Evolutionary conservation across 2,113 vertebrate genomes (phyloP).

Genomic region (Mus pahari): DNA sequence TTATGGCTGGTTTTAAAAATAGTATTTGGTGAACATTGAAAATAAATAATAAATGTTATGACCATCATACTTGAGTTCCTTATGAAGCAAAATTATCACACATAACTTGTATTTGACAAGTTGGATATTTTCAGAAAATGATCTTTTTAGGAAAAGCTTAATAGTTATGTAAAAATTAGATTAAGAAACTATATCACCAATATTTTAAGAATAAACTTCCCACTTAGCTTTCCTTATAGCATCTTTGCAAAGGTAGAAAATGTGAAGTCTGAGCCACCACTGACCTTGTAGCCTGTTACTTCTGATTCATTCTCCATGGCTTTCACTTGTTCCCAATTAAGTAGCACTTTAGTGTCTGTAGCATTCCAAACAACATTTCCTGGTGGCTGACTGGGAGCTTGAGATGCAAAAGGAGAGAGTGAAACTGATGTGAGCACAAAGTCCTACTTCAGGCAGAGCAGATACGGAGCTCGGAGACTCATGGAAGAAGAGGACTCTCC

Average conservation of each 20-base stretch:
- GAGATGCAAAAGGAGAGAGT: slow-evolving; percentile 72
- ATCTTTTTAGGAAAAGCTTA: not conserved
- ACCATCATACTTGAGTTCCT: not conserved
- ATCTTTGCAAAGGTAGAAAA: not conserved
- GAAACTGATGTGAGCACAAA: slow-evolving; percentile 45
- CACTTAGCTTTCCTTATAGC: not conserved
- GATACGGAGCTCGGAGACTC: not conserved
- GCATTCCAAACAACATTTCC: slow-evolving; percentile 95
- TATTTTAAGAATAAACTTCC: not conserved
- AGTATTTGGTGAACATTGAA: not conserved
- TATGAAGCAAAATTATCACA: not conserved
- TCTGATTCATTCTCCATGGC: slow-evolving; percentile 95
- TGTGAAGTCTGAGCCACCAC: slow-evolving; percentile 58
- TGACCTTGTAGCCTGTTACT: slow-evolving; percentile 95
- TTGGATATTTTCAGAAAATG: not conserved
- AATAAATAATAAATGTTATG: not conserved
- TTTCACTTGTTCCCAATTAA: slow-evolving; percentile 96
- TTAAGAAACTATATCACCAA: not conserved
- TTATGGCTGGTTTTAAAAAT: not conserved
- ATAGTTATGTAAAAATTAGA: not conserved
- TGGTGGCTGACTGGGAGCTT: slow-evolving; percentile 95
- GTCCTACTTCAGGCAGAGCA: slow-evolving; percentile 63
- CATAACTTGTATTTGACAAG: not conserved
- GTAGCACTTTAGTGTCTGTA: slow-evolving; percentile 91
- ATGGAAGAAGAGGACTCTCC: not conserved